These are phyloP conservation scores for Acleris cristana DNA, from an alignment of 2,888 invertebrate genomes.

Conservation along the genomic window DNA sequence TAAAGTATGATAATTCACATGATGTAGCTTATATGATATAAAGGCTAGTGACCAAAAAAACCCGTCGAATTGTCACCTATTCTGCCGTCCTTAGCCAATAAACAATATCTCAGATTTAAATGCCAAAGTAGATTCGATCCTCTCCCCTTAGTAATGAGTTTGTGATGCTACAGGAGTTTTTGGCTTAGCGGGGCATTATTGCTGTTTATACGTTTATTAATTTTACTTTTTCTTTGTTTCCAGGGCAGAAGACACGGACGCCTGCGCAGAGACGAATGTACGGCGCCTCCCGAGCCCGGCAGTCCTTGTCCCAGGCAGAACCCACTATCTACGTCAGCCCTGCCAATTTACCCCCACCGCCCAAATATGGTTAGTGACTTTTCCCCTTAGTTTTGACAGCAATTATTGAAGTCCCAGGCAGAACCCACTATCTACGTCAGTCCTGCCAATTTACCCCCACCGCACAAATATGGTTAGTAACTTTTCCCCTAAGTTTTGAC, in stretches of 20 bases:
- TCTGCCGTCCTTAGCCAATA: no score
- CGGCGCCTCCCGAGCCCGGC: constrained; percentile 60
- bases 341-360: constrained; percentile 74
- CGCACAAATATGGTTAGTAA: constrained; percentile 76
- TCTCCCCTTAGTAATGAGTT: no score
- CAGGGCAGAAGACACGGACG: constrained; percentile 80
- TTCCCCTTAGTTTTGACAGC: not conserved
- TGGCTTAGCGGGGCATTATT: no score
- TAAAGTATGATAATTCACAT: no score
- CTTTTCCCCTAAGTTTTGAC: not conserved
- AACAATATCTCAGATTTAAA: no score
- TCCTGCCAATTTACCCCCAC: constrained; percentile 75
- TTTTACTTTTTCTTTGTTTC: constrained; percentile 43
- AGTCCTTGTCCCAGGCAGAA: constrained; percentile 59
- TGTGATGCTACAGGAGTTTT: no score
- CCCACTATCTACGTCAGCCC: constrained; percentile 77
- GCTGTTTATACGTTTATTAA: not conserved
- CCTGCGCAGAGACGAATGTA: constrained; percentile 75
- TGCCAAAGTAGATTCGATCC: no score
- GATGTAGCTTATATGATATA: no score
- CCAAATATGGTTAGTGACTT: constrained; percentile 72
- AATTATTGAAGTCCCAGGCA: constrained; percentile 41
- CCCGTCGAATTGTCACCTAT: no score
- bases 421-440: constrained; percentile 76
- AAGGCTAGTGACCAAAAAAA: no score